phyloP scores from a whole-genome alignment of 1,140 invertebrate species.

The Aradophagus sp. region DNA sequence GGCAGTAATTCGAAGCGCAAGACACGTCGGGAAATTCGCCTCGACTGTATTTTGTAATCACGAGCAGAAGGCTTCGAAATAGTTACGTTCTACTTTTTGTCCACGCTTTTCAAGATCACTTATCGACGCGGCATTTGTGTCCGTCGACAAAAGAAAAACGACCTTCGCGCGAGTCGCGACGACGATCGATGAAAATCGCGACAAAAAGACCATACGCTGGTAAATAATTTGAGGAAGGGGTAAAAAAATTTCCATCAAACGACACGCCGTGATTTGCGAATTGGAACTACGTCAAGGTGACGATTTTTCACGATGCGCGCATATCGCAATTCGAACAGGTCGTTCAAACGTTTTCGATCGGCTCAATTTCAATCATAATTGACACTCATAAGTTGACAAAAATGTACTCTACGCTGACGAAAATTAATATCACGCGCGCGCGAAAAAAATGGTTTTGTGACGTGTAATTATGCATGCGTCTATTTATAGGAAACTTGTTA shows the following conservation, averaged over 20 bases:
- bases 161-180: conserved; percentile 24
- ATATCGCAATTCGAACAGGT: too few relatives aligned
- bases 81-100: conserved; percentile 34
- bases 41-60: conserved; percentile 10
- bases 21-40: conserved; percentile 19
- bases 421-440: too few relatives aligned
- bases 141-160: conserved; percentile 44
- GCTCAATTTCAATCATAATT: conserved; percentile 31
- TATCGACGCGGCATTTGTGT: conserved; percentile 39
- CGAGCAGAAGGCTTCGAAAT: conserved; percentile 30
- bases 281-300: too few relatives aligned
- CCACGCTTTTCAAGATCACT: conserved; percentile 42
- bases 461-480: conserved; percentile 34
- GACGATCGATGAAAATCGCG: conserved; percentile 8
- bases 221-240: too few relatives aligned
- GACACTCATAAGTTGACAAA: conserved; percentile 12
- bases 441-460: too few relatives aligned
- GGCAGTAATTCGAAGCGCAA: too few relatives aligned
- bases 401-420: too few relatives aligned
- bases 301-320: too few relatives aligned
- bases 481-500: conserved; percentile 48
- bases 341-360: conserved; percentile 30
- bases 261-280: too few relatives aligned
- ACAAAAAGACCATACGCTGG: conserved; percentile 24
- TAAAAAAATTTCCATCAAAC: conserved; percentile 1